Conservation (phyloP, 2,113 vertebrate genomes). For the Guaruba guarouba region DNA sequence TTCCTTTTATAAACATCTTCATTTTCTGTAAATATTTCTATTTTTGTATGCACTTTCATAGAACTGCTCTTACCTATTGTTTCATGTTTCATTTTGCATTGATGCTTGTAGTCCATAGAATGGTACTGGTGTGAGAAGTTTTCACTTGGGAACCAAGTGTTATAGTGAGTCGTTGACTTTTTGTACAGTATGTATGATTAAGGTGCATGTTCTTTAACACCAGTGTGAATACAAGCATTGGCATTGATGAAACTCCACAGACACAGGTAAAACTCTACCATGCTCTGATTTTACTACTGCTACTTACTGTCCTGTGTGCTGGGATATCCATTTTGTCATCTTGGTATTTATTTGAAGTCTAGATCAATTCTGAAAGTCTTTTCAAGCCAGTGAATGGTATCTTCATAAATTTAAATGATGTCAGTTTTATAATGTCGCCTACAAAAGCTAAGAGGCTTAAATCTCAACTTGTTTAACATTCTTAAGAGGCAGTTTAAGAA, state of each 20-base stretch:
- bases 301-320: not conserved
- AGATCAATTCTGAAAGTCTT: not conserved
- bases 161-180: not conserved
- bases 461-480: not conserved
- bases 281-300: not conserved
- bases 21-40: not conserved
- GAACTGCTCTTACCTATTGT: not conserved
- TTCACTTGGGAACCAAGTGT: not conserved
- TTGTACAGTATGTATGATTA: not conserved
- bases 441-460: not conserved
- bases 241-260: not conserved
- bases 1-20: not conserved
- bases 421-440: not conserved
- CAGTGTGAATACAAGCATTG: not conserved
- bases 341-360: not conserved
- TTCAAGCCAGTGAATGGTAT: not conserved
- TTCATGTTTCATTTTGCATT: not conserved
- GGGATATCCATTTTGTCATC: not conserved
- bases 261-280: not conserved
- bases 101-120: not conserved
- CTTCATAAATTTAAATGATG: not conserved
- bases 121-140: not conserved
- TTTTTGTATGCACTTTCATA: not conserved
- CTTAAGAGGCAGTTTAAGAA: not conserved
- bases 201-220: not conserved